Conservation (phyloP, 2,113 vertebrate species). For the Pleuronectes platessa region DNA sequence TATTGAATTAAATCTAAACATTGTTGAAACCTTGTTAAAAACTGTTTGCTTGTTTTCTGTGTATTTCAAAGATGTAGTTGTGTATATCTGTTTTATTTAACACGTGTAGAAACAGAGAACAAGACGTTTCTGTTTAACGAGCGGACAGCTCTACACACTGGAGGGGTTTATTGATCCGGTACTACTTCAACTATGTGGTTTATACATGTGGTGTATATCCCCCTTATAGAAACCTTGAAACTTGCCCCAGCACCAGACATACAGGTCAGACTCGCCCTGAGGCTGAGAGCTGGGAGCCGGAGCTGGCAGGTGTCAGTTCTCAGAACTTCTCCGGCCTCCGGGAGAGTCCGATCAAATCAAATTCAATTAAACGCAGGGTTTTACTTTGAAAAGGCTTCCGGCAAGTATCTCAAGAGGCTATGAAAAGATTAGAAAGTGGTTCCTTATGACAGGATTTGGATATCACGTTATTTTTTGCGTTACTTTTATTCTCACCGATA, state of each 20-base stretch:
- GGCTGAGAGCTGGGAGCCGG: slow-evolving; percentile 1
- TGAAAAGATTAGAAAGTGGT: background rate
- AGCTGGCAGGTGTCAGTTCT: slow-evolving; percentile 33
- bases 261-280: slow-evolving; percentile 13
- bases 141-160: background rate
- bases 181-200: slow-evolving; percentile 5
- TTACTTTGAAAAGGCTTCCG: slow-evolving; percentile 1
- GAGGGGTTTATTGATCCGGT: slow-evolving; percentile 10
- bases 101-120: background rate
- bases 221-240: slow-evolving; percentile 9
- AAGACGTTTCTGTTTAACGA: slow-evolving; percentile 13
- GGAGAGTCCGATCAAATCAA: slow-evolving; percentile 13
- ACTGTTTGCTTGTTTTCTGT: background rate
- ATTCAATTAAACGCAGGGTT: slow-evolving; percentile 18
- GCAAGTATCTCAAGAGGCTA: slow-evolving; percentile 10
- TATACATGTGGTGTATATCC: background rate
- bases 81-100: background rate
- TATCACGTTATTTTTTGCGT: background rate
- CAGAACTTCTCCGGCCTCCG: slow-evolving; percentile 18
- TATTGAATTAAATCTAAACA: background rate
- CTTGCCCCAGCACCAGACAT: slow-evolving; percentile 15
- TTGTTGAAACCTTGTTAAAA: background rate
- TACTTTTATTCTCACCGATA: background rate
- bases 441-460: background rate
- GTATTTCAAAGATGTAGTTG: background rate